Evolutionary conservation across 2,888 invertebrate genomes (phyloP), one percentile per base, ranked within the genome.

Genomic region (Eudiplozoon nipponicum): DNA sequence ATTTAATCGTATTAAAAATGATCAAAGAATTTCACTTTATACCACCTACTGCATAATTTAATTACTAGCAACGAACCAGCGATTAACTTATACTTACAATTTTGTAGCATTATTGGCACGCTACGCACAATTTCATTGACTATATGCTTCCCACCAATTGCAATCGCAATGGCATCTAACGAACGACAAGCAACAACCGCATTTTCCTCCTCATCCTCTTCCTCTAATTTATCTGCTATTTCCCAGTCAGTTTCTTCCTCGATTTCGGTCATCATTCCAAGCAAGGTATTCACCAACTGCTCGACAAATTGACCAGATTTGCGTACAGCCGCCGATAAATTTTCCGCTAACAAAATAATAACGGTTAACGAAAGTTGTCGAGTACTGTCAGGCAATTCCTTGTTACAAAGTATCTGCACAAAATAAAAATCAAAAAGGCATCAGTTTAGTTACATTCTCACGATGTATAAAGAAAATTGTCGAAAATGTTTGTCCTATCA

Each of bases 151-250:
- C 81, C 81, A 45, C 86, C 86, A 29, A 94, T 67, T 2, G 81
- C 81, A 59, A 84, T 86, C n/a, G 90, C 80, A 53, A 94, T 66
- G 46, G 94, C 70, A 63, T 94, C 94, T 41, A 94, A 63, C 4
- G 84, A 78, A 18, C 81, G 78, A 59, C 98, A 94, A 0, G 81
- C 94, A 34, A 80, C 76, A 3, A 81, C 75, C 49, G 76, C 73
- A 57, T 84, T 81, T 38, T 41, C 33, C n/a, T 34, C 28, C 9
- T 44, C 45, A 18, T 45, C 45, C n/a, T 44, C 42, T 26, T 45
- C 41, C 13, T 42, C 45, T 21, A 31, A 34, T 50, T 77, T 75
- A 57, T 42, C 80, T 36, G 81, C 75, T 76, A 86, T 77, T 68
- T 90, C 73, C 61, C 74, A 58, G 21, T 55, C 52, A 3, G 48